Conservation (phyloP, 1,140 invertebrate genomes). For the Eufriesea mexicana region DNA sequence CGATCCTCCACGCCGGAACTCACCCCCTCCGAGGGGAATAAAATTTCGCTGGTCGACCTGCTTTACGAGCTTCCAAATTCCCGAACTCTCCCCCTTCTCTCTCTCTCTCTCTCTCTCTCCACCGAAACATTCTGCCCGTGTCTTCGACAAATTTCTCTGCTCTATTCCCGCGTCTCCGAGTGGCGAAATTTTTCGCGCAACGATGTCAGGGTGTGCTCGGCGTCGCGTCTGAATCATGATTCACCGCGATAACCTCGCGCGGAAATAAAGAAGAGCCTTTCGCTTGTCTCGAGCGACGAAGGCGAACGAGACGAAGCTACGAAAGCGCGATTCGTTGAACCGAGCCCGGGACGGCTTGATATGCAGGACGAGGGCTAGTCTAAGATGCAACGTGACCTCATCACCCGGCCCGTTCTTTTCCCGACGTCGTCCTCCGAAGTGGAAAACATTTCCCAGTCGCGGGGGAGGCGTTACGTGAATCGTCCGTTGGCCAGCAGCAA, state of each 20-base stretch:
- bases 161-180: background rate
- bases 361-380: conserved; percentile 57
- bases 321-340: background rate
- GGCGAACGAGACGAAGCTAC: conserved; percentile 6
- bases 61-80: background rate
- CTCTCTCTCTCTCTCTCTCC: too few relatives aligned
- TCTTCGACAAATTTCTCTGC: background rate
- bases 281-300: background rate
- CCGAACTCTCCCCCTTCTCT: too few relatives aligned
- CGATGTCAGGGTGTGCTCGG: too few relatives aligned
- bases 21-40: background rate
- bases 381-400: conserved; percentile 67
- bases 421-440: background rate
- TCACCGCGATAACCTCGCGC: conserved; percentile 8
- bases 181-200: background rate
- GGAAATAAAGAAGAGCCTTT: conserved; percentile 14
- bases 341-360: conserved; percentile 48
- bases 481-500: conserved; percentile 3
- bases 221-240: conserved; percentile 3
- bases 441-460: conserved; percentile 44
- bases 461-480: conserved; percentile 47
- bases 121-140: too few relatives aligned
- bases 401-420: conserved; percentile 41
- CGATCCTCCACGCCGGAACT: too few relatives aligned
- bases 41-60: background rate